Base-by-base conservation (phyloP, 1,140 invertebrate species). In the Glossosoma conforme region DNA sequence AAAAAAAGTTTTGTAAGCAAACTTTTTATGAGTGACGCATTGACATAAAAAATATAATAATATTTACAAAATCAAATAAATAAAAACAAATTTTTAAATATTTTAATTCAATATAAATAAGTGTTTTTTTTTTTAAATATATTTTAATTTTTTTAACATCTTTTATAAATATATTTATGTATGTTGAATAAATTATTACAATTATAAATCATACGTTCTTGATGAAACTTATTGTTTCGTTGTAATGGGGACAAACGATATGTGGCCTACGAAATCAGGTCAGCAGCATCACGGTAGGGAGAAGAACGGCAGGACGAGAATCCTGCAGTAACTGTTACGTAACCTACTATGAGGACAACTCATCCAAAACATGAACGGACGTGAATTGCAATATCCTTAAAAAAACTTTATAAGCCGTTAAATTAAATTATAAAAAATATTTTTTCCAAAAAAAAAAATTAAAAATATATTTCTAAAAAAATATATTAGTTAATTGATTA, bases 311-410 rank as follows among this genome's bases (percentile, higher is more conserved):
- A 51, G 47, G 54, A 46, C 43, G 47, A 44, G 25, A 45, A 44
- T 45, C 44, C 52, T 36, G 43, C 38, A 22, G 47, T n/a, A n/a
- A n/a, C 54, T 3, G 54, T 56, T 56, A 56, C 54, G 47, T 56
- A 56, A 56, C 52, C 24, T 25, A 44, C 13, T 14, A 40, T 42
- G 32, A 24, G 20, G 33, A 28, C 19, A 9, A 4, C 28, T 13
- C 28, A 30, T 2, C 11, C 36, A 22, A 21, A 17, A 20, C n/a
- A 32, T 6, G 21, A 19, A 47, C 28, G 30, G 18, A 40, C 35
- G n/a, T 13, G 40, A 38, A 46, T 9, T 6, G 22, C 37, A 35
- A 38, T 40, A 33, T 41, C 10, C 37, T 5, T 1, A 14, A 3
- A 22, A 10, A 32, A 50, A 18, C 24, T 24, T 19, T 22, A 21